phyloP scores from a whole-genome alignment of 2,888 invertebrate genomes.

The Physocephala rufipes region DNA sequence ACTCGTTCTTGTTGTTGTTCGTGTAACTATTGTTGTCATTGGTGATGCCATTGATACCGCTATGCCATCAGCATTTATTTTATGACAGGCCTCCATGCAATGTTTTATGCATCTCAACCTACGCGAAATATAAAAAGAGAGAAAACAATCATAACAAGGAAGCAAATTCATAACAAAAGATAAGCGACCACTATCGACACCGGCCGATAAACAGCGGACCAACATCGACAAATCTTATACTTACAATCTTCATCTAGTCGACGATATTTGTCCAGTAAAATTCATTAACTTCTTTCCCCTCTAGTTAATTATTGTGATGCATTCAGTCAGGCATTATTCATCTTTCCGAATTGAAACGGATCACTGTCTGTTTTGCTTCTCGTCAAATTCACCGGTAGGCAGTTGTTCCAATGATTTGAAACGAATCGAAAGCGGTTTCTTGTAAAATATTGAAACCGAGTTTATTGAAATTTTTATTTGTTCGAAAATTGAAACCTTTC shows the following conservation, averaged over 20 bases:
- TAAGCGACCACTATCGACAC: not conserved
- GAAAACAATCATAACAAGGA: too few species aligned
- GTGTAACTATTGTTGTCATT: conserved; percentile 1
- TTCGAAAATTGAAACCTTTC: too few species aligned
- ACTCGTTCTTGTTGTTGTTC: not conserved
- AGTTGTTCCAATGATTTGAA: too few species aligned
- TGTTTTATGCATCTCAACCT: conserved; percentile 7
- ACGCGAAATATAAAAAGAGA: conserved; percentile 8
- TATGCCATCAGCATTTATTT: conserved; percentile 26
- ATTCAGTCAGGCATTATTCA: not conserved
- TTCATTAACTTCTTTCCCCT: conserved; percentile 11
- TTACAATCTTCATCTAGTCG: not conserved
- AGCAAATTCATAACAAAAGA: conserved; percentile 3
- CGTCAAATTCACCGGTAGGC: too few species aligned
- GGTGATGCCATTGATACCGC: not conserved
- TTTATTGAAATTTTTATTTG: too few species aligned
- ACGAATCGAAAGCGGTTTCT: too few species aligned
- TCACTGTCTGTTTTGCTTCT: too few species aligned
- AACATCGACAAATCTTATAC: conserved; percentile 6
- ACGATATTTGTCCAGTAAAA: not conserved
- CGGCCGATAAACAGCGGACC: not conserved
- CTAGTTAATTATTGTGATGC: not conserved
- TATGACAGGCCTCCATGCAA: conserved; percentile 6
- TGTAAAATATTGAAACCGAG: too few species aligned
- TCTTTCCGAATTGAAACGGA: too few species aligned